Evolutionary conservation across 64 coral and sea anemone species (phyloP).

Genomic region (Actinia equina): DNA sequence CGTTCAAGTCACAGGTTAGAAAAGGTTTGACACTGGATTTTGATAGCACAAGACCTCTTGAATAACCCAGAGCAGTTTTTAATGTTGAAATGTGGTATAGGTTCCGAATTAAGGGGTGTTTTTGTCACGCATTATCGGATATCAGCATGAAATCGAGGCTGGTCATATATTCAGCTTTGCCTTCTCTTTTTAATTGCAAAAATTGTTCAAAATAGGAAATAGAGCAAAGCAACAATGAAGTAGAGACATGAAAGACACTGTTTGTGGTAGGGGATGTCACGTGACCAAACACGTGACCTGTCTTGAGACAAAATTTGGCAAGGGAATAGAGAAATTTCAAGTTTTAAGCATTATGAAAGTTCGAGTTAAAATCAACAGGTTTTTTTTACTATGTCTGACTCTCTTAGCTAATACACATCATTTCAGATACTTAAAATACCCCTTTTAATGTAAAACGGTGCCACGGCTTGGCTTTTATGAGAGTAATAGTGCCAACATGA

Average conservation of each 20-base stretch:
- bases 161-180: neutral
- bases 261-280: neutral
- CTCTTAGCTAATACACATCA: neutral
- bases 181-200: neutral
- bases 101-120: neutral
- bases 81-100: constrained; percentile 1
- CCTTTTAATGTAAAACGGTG: neutral
- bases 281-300: neutral
- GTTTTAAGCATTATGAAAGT: neutral
- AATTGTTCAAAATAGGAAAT: neutral
- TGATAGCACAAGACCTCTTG: constrained; percentile 11
- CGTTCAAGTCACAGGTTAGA: constrained; percentile 23
- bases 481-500: constrained; percentile 12
- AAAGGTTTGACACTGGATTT: constrained; percentile 40
- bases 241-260: neutral
- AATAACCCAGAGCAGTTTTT: neutral
- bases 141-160: neutral
- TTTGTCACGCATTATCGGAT: neutral
- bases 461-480: neutral
- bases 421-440: neutral
- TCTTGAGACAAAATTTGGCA: neutral
- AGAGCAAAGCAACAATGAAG: neutral
- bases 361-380: neutral
- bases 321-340: neutral
- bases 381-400: neutral